Base-by-base conservation (phyloP, 2,797 vertebrate species). In the Thripadectes ignobilis region DNA sequence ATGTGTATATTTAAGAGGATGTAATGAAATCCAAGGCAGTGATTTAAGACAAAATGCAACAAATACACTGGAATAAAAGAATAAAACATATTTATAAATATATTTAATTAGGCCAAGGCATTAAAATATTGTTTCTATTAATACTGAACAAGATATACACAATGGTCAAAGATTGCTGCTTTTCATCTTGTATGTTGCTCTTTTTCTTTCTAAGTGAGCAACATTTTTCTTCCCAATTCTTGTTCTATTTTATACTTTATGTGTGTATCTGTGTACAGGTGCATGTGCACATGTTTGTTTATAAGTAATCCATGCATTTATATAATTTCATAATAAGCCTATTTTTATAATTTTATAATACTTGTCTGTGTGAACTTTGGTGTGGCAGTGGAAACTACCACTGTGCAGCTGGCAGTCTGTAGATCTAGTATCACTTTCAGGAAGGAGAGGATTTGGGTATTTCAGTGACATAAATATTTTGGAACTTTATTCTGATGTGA, bases 391-490 rank as follows among this genome's bases (percentile, higher is more conserved):
- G n/a, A 58, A 96, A 45, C 36, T 45, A 76, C n/a, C n/a, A 59
- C 9, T 52, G 21, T 1, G 1, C 45, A 43, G 36, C 1, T 91
- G 75, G 34, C 29, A 89, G 41, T 46, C 36, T 77, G 16, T 49
- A 49, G 10, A 71, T 29, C 39, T 30, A 80, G 21, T 76, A 79
- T 59, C 46, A 29, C 26, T 51, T 93, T 41, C 72, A 83, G 48
- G 19, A 79, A 81, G 43, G 32, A 69, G 55, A 82, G 30, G 32
- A 67, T 74, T 63, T 83, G 30, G 10, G 34, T 93, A 71, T 71
- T 89, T 93, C 59, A 57, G 9, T 34, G 36, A 23, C 32, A 83
- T 85, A 88, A 95, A 92, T 94, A 89, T 89, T 91, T 80, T 32
- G 32, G 68, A 76, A 63, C 7, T 82, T 92, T 71, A 59, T 80